Conservation (phyloP, 2,888 invertebrate species). For the Drosophila percnosoma region DNA sequence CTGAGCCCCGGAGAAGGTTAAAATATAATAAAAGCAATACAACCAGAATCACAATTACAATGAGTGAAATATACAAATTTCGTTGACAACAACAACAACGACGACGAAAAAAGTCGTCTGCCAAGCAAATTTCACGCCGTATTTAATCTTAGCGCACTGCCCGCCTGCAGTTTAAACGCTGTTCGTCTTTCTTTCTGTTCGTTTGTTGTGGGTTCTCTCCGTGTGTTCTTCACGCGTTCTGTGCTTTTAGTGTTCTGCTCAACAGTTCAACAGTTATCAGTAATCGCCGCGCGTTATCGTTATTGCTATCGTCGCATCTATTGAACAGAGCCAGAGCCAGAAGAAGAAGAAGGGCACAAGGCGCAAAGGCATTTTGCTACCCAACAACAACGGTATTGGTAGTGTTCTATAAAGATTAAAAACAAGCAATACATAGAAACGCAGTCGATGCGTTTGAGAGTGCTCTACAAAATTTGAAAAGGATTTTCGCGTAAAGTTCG, state of each 20-base stretch:
- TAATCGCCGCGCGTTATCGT: constrained; percentile 42
- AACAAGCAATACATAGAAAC: background rate
- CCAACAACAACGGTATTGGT: constrained; percentile 17
- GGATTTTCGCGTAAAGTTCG: constrained; percentile 30
- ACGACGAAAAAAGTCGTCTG: constrained; percentile 62
- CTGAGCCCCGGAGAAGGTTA: constrained; percentile 70
- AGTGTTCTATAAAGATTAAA: constrained; percentile 12
- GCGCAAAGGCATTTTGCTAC: constrained; percentile 29
- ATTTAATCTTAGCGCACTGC: constrained; percentile 82
- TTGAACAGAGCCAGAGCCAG: constrained; percentile 10
- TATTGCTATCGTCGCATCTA: constrained; percentile 24
- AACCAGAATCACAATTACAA: constrained; percentile 67
- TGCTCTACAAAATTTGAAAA: constrained; percentile 27
- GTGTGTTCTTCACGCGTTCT: constrained; percentile 26
- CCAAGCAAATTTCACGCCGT: constrained; percentile 78
- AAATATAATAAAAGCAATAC: constrained; percentile 71
- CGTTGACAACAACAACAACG: constrained; percentile 57
- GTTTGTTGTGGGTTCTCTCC: constrained; percentile 68
- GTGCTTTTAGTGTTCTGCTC: constrained; percentile 22
- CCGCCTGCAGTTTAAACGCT: constrained; percentile 82
- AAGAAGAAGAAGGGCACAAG: constrained; percentile 20
- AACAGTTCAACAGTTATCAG: constrained; percentile 24
- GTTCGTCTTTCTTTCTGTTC: constrained; percentile 80
- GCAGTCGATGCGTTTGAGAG: constrained; percentile 28
- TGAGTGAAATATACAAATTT: constrained; percentile 81